phyloP scores from a whole-genome alignment of 1,140 invertebrate genomes.

The Pogonognathellus flavescens region DNA sequence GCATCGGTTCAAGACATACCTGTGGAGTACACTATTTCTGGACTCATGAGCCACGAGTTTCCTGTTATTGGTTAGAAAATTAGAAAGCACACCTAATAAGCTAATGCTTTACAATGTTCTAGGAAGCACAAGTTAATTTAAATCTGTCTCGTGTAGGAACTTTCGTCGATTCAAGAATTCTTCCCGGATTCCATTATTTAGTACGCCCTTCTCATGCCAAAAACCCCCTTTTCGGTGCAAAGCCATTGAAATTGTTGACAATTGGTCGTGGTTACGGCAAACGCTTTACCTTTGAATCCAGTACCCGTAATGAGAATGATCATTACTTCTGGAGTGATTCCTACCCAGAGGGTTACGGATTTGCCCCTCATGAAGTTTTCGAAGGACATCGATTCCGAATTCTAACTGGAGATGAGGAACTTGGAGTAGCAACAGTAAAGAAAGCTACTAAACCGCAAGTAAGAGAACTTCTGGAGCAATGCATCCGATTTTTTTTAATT shows the following conservation, averaged over 20 bases:
- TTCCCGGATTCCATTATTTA: constrained; percentile 81
- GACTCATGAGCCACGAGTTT: constrained; percentile 79
- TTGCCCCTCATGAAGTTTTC: constrained; percentile 69
- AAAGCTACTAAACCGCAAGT: constrained; percentile 61
- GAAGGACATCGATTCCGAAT: constrained; percentile 67
- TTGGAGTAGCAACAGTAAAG: constrained; percentile 75
- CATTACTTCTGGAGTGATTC: constrained; percentile 86
- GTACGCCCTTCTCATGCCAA: constrained; percentile 77
- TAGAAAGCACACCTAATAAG: background rate
- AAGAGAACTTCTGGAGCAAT: constrained; percentile 40
- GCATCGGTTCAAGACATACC: constrained; percentile 77
- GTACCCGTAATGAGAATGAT: constrained; percentile 76
- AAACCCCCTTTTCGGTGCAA: constrained; percentile 77
- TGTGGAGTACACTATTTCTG: constrained; percentile 78
- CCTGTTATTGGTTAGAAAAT: constrained; percentile 78
- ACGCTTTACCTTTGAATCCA: constrained; percentile 80
- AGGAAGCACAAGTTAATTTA: no score
- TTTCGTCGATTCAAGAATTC: constrained; percentile 80
- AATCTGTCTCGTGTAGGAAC: constrained; percentile 73
- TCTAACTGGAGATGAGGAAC: constrained; percentile 68
- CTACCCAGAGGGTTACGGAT: constrained; percentile 79
- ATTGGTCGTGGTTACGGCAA: constrained; percentile 84
- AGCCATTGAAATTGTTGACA: constrained; percentile 76
- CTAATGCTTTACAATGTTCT: constrained; percentile 53
- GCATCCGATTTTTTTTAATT: no score